Conservation (phyloP, 2,797 vertebrate species). For the Avahi laniger region DNA sequence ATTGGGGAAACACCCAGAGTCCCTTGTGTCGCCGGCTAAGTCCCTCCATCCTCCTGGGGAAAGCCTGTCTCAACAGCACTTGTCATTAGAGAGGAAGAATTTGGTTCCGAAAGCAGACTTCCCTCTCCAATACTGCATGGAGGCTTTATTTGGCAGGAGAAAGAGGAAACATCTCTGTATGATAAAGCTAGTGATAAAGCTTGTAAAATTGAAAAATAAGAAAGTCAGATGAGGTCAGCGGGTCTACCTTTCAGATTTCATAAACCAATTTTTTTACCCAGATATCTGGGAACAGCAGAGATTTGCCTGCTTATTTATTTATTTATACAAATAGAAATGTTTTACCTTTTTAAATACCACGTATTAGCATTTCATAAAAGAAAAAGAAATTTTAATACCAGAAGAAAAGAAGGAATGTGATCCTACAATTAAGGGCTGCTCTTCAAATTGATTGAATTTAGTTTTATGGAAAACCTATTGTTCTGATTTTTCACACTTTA, state of each 20-base stretch:
- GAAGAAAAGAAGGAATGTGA: not conserved
- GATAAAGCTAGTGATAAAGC: not conserved
- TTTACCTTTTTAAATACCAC: not conserved
- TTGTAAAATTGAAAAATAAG: not conserved
- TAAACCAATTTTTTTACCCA: not conserved
- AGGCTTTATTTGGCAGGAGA: not conserved
- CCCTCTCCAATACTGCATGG: accelerated
- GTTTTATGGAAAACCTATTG: not conserved
- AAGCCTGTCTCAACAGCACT: not conserved
- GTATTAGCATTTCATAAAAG: not conserved
- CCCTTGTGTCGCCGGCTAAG: accelerated
- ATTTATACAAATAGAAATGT: not conserved
- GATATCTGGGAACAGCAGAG: not conserved
- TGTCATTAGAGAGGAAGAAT: not conserved
- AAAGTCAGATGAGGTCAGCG: not conserved
- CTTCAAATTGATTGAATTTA: not conserved
- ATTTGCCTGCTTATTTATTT: not conserved
- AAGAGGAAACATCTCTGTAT: not conserved
- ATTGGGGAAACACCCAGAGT: not conserved
- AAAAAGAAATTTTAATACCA: not conserved
- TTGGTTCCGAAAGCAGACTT: not conserved
- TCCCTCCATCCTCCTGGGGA: not conserved
- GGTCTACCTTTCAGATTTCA: not conserved
- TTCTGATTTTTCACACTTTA: not conserved
- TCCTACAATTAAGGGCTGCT: too few relatives aligned